Conservation (phyloP, 2,797 vertebrate species). For the Liasis olivaceus region DNA sequence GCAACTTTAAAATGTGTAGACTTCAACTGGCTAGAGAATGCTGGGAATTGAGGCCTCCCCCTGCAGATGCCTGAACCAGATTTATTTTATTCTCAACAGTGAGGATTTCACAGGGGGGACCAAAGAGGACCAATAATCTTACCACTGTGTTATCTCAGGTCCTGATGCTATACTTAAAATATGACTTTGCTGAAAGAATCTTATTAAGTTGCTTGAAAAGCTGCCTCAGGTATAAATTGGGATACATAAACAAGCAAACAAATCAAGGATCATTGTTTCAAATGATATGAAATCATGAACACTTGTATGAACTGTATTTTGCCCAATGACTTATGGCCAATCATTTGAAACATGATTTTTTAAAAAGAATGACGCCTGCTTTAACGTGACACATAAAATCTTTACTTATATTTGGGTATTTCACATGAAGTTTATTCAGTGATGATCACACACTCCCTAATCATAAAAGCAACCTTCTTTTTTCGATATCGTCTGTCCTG, state of each 20-base stretch:
- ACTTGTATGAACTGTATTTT: not conserved
- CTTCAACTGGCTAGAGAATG: not conserved
- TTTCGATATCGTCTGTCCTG: too few species aligned
- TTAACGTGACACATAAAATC: not conserved
- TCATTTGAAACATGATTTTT: not conserved
- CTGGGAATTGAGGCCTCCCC: not conserved
- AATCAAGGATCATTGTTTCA: not conserved
- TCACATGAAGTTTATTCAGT: not conserved
- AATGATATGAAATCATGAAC: not conserved
- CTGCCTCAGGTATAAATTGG: not conserved
- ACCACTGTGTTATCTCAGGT: not conserved
- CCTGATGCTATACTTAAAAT: not conserved
- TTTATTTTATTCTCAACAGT: not conserved
- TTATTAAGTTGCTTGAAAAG: not conserved
- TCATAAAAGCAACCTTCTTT: too few species aligned
- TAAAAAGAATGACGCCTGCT: not conserved
- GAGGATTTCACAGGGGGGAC: not conserved
- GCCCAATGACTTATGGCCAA: not conserved
- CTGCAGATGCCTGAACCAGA: not conserved
- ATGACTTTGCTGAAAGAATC: not conserved
- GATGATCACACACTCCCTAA: not conserved
- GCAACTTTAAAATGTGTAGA: not conserved
- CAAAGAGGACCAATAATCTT: not conserved
- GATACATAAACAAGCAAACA: not conserved
- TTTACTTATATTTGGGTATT: not conserved